Conservation (phyloP, 2,797 vertebrate genomes). For the Lacerta viridis region DNA sequence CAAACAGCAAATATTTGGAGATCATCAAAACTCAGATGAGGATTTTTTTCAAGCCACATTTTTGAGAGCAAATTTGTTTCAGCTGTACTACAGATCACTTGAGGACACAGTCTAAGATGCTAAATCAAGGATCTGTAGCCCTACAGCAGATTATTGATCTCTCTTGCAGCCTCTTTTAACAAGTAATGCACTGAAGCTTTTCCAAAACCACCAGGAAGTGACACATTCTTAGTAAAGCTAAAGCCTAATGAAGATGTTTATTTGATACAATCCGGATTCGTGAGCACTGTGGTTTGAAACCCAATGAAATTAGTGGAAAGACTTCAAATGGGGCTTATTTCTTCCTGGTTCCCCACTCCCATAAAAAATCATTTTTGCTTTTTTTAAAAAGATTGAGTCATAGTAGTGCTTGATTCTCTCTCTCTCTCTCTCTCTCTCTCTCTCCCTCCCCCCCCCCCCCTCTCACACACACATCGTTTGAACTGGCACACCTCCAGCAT, state of each 20-base stretch:
- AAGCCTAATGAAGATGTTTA: background rate
- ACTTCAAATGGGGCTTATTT: slow-evolving; percentile 1
- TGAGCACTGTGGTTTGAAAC: background rate
- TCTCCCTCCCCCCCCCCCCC: too few species aligned
- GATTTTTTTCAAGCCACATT: background rate
- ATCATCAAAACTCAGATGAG: background rate
- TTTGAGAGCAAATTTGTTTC: slow-evolving; percentile 23
- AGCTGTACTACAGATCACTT: slow-evolving; percentile 4
- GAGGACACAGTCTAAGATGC: slow-evolving; percentile 3
- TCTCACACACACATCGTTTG: too few species aligned
- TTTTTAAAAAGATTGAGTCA: background rate
- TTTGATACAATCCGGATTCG: slow-evolving; percentile 2
- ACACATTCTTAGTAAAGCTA: background rate
- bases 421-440: too few species aligned
- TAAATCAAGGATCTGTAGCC: slow-evolving; percentile 22
- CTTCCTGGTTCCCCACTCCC: background rate
- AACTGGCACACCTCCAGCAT: background rate
- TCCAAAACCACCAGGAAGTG: slow-evolving; percentile 7
- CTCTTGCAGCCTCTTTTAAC: background rate
- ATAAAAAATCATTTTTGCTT: background rate
- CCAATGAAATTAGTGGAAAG: background rate
- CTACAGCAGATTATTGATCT: background rate
- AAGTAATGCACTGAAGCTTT: background rate
- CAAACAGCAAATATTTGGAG: slow-evolving; percentile 14
- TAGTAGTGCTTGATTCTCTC: background rate